Conservation (phyloP, 2,113 vertebrate species). For the Tachysurus fulvidraco region DNA sequence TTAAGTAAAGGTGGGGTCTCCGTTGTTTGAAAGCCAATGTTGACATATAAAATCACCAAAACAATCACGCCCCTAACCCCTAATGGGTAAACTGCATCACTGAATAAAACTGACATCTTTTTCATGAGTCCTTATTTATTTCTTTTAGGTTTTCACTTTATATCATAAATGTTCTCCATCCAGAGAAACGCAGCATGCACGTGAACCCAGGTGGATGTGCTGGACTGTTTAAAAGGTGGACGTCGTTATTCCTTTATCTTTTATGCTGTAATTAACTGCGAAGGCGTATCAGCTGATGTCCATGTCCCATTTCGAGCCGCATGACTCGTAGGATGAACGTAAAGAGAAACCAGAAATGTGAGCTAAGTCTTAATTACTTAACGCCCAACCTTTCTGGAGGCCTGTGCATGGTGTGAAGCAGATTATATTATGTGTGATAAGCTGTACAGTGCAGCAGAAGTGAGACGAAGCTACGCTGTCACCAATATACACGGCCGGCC, state of each 20-base stretch:
- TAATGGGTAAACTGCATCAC: background rate
- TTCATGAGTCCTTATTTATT: too few relatives aligned
- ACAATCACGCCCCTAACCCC: too few relatives aligned
- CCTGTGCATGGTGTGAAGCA: conserved; percentile 7
- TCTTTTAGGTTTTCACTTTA: too few relatives aligned
- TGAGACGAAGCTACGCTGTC: conserved; percentile 6
- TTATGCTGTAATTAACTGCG: background rate
- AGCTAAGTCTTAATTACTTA: conserved; percentile 27
- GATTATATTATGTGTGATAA: conserved; percentile 46
- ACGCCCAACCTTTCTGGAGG: background rate
- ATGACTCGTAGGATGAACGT: background rate
- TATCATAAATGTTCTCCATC: background rate
- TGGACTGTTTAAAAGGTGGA: background rate
- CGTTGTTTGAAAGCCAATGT: too few relatives aligned
- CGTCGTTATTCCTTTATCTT: background rate
- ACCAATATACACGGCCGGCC: conserved; percentile 47
- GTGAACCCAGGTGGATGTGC: background rate
- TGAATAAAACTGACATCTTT: background rate
- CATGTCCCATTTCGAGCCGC: background rate
- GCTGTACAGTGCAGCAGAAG: background rate
- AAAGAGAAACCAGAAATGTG: conserved; percentile 23
- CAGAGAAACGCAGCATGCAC: background rate
- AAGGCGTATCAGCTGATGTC: background rate
- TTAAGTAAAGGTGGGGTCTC: too few relatives aligned
- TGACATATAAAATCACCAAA: too few relatives aligned